A percentile compares a stretch with the other conserved stretches of the same genome.
phyloP scores from a whole-genome alignment of 2,888 invertebrate species.

The Argyresthia goedartella region DNA sequence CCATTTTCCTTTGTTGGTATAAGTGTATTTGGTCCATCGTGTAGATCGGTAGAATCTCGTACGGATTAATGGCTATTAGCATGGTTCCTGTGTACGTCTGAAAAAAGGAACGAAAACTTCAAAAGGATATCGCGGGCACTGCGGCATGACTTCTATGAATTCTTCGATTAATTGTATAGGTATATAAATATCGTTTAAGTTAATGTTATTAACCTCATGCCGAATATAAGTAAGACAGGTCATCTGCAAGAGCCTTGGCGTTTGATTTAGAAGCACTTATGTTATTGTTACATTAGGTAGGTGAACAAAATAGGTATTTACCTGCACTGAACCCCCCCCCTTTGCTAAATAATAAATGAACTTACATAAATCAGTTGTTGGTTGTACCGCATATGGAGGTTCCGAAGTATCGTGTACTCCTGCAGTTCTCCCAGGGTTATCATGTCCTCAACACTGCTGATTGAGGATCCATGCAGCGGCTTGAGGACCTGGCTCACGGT shows the following conservation, averaged over 20 bases:
- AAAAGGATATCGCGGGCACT: too few relatives aligned
- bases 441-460: constrained; percentile 93
- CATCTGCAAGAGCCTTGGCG: too few relatives aligned
- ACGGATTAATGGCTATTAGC: constrained; percentile 95
- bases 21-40: constrained; percentile 87
- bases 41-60: constrained; percentile 95
- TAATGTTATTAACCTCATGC: too few relatives aligned
- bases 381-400: constrained; percentile 89
- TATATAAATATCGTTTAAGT: too few relatives aligned
- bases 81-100: constrained; percentile 97
- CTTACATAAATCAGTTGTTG: constrained; percentile 93
- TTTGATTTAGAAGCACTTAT: too few relatives aligned
- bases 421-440: constrained; percentile 94
- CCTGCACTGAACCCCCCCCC: too few relatives aligned
- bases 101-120: constrained; percentile 13
- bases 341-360: constrained; percentile 13
- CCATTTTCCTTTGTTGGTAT: constrained; percentile 86
- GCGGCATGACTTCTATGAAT: too few relatives aligned
- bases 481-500: constrained; percentile 74
- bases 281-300: too few relatives aligned
- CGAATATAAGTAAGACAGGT: too few relatives aligned
- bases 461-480: constrained; percentile 83
- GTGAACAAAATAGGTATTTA: too few relatives aligned
- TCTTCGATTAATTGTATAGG: too few relatives aligned
- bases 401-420: constrained; percentile 93